Evolutionary conservation across 2,888 invertebrate species (phyloP), one percentile per base, ranked within the genome.

Genomic region (Cephus rjabovi): DNA sequence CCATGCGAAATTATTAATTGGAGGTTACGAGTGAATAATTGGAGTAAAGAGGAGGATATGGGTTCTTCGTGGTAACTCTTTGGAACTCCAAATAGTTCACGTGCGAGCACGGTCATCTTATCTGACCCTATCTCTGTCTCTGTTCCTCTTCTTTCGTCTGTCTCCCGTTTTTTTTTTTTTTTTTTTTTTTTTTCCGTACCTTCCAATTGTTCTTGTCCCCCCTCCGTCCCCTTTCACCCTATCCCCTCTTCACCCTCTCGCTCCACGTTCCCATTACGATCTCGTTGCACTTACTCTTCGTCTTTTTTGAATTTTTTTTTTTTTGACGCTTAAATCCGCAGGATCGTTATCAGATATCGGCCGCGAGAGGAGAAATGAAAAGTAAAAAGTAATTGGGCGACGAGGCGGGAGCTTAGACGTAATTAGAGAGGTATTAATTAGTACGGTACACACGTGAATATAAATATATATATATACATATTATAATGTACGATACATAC

Each of bases 321-420:
- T 30, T 56, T 23, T 0, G 40, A 23, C 15, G 23, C 9, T 56
- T 56, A 56, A 56, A 56, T 56, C 56, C 56, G 56, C 23, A 23
- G 9, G 23, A 56, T 56, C 56, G 56, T 56, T 56, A 56, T 23
- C 0, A 9, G 23, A 56, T 56, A 56, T 56, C 56, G 23, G 56
- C 23, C 56, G 56, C 23, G 56, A 56, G 77, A 33, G 11, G 77
- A 33, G 37, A 78, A 78, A 79, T 15, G 69, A 73, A 76, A 75
- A 77, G 75, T 12, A 75, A 77, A 34, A 75, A 76, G 33, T 76
- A 34, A 79, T 70, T 40, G 34, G 34, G 75, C 71, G 82, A 86
- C 79, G 84, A 84, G 34, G 11, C 82, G 86, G 85, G 86, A 85
- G 85, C 83, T 87, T 89, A 89, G 86, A 81, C 35, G 81, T 89